Conservation (phyloP, 1,140 invertebrate species). For the Chionoecetes opilio region DNA sequence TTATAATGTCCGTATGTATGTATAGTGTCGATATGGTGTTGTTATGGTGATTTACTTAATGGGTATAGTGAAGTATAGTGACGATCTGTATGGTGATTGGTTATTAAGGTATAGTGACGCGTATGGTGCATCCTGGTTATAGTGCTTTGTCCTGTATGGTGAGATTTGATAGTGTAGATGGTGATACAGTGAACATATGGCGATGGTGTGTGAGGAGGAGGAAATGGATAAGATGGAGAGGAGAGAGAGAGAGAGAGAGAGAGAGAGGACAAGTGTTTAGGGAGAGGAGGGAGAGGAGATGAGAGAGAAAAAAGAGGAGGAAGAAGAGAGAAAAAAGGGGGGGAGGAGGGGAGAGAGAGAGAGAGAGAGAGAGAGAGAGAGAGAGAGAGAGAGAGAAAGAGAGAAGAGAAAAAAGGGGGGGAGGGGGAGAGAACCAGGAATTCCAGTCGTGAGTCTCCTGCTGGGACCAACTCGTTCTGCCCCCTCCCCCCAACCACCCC, state of each 20-base stretch:
- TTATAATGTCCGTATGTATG: too few species aligned
- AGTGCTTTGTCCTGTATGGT: too few species aligned
- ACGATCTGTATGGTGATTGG: too few species aligned
- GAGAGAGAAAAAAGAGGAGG: neutral
- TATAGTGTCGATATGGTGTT: too few species aligned
- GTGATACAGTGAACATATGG: neutral
- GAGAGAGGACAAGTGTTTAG: neutral
- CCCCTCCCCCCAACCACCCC: neutral
- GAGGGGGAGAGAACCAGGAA: neutral
- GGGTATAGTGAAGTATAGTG: too few species aligned
- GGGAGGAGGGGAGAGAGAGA: too few species aligned
- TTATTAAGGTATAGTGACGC: too few species aligned
- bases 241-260: neutral
- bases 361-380: neutral
- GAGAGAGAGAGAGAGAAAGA: neutral
- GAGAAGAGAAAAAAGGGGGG: neutral
- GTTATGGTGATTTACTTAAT: too few species aligned
- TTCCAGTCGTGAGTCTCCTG: constrained; percentile 1
- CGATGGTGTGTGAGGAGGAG: neutral
- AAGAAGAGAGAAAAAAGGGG: neutral
- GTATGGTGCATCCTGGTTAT: too few species aligned
- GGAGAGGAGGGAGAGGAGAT: neutral
- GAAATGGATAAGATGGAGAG: neutral
- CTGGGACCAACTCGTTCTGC: neutral
- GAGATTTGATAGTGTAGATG: too few species aligned